Conservation (phyloP, 2,797 vertebrate species). For the Anisognathus igniventris region DNA sequence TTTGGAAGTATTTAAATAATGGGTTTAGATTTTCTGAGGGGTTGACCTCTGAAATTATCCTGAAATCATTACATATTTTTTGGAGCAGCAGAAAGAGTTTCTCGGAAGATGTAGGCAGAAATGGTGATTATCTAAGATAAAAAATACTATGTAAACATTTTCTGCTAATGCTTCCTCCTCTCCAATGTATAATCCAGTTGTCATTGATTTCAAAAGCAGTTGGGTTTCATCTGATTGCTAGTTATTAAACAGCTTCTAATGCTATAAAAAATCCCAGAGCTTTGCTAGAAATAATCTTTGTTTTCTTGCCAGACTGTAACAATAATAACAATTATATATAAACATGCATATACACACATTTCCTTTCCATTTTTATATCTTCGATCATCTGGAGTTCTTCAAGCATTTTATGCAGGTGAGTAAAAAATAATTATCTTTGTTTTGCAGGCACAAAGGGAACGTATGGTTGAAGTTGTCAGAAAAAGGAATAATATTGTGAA, state of each 20-base stretch:
- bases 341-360: not conserved
- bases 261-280: not conserved
- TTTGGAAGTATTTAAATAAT: not conserved
- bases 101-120: not conserved
- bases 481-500: not conserved
- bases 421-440: slow-evolving; percentile 44
- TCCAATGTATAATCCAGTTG: slow-evolving; percentile 9
- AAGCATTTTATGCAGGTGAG: slow-evolving; percentile 48
- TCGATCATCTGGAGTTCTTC: slow-evolving; percentile 43
- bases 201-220: slow-evolving; percentile 37
- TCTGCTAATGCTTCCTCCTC: not conserved
- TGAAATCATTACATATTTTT: not conserved
- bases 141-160: slow-evolving; percentile 12
- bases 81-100: not conserved
- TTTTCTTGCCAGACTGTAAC: slow-evolving; percentile 37
- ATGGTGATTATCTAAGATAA: not conserved
- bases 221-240: slow-evolving; percentile 23
- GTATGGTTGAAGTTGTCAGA: not conserved
- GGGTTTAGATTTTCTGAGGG: not conserved
- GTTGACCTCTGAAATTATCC: not conserved
- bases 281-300: slow-evolving; percentile 19
- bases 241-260: slow-evolving; percentile 33
- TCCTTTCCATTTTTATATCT: slow-evolving; percentile 33
- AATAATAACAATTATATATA: slow-evolving; percentile 37
- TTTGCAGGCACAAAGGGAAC: not conserved